phyloP scores from a whole-genome alignment of 2,888 invertebrate genomes.

The Noctua janthe region DNA sequence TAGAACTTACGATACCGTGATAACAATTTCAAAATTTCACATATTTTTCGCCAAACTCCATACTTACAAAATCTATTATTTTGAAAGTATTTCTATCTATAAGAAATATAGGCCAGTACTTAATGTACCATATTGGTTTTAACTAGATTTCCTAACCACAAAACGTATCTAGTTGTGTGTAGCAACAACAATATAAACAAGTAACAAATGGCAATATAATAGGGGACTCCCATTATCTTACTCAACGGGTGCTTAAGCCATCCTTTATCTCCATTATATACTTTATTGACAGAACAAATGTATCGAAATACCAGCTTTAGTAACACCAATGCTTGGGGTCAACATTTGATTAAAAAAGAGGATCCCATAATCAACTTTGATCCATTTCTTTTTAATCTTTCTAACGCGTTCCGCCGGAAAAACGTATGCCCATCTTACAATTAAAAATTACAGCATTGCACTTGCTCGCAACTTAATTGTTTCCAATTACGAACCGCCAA shows the following conservation, averaged over 20 bases:
- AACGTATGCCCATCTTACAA: conserved; percentile 82
- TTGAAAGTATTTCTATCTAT: conserved; percentile 33
- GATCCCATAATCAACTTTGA: neutral
- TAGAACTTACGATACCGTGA: conserved; percentile 38
- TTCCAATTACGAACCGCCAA: conserved; percentile 85
- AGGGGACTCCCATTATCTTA: conserved; percentile 69
- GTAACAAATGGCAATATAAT: conserved; percentile 74
- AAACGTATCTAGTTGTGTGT: conserved; percentile 69
- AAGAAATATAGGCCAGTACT: conserved; percentile 47
- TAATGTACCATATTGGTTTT: conserved; percentile 58
- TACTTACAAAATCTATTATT: conserved; percentile 19
- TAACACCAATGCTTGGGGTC: conserved; percentile 6
- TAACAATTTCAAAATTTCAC: conserved; percentile 30
- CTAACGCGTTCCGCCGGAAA: conserved; percentile 75
- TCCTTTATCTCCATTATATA: conserved; percentile 72
- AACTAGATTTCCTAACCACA: conserved; percentile 69
- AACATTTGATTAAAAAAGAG: conserved; percentile 32
- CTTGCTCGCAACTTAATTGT: conserved; percentile 87
- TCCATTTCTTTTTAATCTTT: conserved; percentile 28
- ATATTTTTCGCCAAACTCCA: conserved; percentile 17
- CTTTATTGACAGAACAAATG: conserved; percentile 68
- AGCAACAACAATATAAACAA: conserved; percentile 69
- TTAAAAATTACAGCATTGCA: conserved; percentile 86
- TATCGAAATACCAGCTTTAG: conserved; percentile 33
- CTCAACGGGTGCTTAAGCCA: conserved; percentile 69